Percentiles rank a stretch among this genome's conserved stretches.
These are phyloP conservation scores for Tricholaema leucomelas DNA, from an alignment of 2,113 vertebrate genomes.

Conservation along the genomic window DNA sequence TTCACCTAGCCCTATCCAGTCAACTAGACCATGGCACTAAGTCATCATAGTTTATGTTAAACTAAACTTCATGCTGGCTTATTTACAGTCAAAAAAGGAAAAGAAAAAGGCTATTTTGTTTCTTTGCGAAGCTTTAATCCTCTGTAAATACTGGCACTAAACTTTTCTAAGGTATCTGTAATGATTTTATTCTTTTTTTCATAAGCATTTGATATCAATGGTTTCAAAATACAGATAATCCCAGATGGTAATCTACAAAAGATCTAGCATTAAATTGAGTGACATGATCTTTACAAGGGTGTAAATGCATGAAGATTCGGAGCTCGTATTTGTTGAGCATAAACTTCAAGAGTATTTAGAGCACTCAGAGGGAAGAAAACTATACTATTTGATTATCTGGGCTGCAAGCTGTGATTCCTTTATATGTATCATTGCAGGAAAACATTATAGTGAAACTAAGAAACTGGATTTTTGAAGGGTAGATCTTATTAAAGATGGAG, in stretches of 20 bases:
- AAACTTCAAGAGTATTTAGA: not conserved
- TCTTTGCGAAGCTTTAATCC: not conserved
- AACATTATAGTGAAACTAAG: not conserved
- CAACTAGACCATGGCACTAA: too few relatives aligned
- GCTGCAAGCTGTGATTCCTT: not conserved
- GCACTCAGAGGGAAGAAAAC: not conserved
- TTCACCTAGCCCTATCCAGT: too few relatives aligned
- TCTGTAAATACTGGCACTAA: not conserved
- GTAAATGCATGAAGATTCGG: not conserved
- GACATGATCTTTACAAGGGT: not conserved
- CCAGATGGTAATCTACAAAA: not conserved
- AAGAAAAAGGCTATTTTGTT: not conserved
- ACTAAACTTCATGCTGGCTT: not conserved
- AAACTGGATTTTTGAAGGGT: not conserved
- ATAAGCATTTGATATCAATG: not conserved
- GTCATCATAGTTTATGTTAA: not conserved
- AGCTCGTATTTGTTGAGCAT: not conserved
- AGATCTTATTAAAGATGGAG: not conserved
- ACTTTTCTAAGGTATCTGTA: not conserved
- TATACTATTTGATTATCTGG: not conserved
- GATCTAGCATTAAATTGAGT: not conserved
- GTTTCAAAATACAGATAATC: not conserved
- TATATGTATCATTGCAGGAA: not conserved
- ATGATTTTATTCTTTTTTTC: not conserved
- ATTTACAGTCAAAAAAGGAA: not conserved